Base-by-base conservation (phyloP, 2,797 vertebrate genomes). In the Enteromius viviparus region DNA sequence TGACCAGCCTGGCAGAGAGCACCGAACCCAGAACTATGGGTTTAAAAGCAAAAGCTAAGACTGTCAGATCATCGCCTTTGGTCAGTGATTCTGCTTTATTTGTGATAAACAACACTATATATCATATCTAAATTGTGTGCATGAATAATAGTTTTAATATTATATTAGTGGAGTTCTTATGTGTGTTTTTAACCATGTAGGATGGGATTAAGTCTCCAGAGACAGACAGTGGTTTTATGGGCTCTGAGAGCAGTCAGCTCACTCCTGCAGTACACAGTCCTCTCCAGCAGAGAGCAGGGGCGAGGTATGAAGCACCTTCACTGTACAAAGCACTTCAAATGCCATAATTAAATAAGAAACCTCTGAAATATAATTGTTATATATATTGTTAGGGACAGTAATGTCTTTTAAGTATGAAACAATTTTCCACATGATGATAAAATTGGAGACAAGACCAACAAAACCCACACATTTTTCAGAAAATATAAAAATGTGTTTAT, bases 151-250 rank as follows among this genome's bases (percentile, higher is more conserved):
- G 0, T 40, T 62, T 23, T 10, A 76, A 17, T 14, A 37, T 64
- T 5, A 32, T 26, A 3, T 21, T 47, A 55, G 32, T 51, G 6
- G 23, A 47, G 47, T 14, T 34, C 5, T 71, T 49, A 66, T 26
- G 1, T 86, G 26, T 85, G 15, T 66, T 80, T 87, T 2, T 88
- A 64, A 72, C 40, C 23, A 72, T 83, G 75, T 91, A 98, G 97
- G 96, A 97, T 81, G 95, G 97, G 55, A 93, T 97, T 12, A 86
- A 95, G 37, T 98, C 97, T 8, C 98, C 97, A 0, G 98, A 97
- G 91, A 97, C 96, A 0, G 98, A 99, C 93, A 99, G 98, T 0
- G 98, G 98, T 58, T 99, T 99, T 53, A 85, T 98, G 82, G 97
- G 97, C 62, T 99, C 98, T 0, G 98, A 98, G 90, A 93, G 94